A percentile compares a stretch with the other conserved stretches of the same genome.
These are phyloP conservation scores for Cremastinae sp. DNA, from an alignment of 2,888 invertebrate genomes.

Conservation along the genomic window DNA sequence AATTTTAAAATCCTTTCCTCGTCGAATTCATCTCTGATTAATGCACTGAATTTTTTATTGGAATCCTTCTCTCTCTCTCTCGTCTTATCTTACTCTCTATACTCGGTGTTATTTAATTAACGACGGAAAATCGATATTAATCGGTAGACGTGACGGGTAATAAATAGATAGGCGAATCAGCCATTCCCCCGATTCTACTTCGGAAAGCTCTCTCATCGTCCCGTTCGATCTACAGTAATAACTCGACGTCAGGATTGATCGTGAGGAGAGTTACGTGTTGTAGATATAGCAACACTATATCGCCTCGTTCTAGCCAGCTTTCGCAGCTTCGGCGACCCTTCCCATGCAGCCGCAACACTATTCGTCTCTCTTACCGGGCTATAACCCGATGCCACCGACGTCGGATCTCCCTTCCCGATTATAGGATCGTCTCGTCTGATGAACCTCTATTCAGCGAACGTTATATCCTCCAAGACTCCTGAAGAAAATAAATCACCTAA, in stretches of 20 bases:
- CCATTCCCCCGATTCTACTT: constrained; percentile 20
- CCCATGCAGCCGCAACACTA: constrained; percentile 45
- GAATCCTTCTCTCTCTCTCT: neutral
- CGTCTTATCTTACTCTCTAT: too few species aligned
- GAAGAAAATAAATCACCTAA: neutral
- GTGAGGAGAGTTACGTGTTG: constrained; percentile 56
- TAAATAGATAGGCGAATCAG: constrained; percentile 59
- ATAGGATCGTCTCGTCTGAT: constrained; percentile 67
- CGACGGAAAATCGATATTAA: constrained; percentile 56
- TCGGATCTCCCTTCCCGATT: constrained; percentile 54
- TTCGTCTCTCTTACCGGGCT: constrained; percentile 61
- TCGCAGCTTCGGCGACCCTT: constrained; percentile 46
- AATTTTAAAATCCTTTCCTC: neutral
- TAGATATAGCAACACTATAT: constrained; percentile 10
- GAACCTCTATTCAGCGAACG: constrained; percentile 69
- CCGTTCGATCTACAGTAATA: constrained; percentile 47
- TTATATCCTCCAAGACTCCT: constrained; percentile 40
- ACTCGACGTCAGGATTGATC: constrained; percentile 60
- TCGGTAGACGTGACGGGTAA: constrained; percentile 52
- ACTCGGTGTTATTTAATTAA: constrained; percentile 47
- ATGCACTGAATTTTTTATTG: constrained; percentile 14
- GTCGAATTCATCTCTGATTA: neutral
- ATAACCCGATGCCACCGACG: constrained; percentile 52
- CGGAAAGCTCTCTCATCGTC: constrained; percentile 23
- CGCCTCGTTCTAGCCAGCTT: constrained; percentile 41